phyloP scores from a whole-genome alignment of 1,140 invertebrate genomes.

The Brachionus rotundiformis region DNA sequence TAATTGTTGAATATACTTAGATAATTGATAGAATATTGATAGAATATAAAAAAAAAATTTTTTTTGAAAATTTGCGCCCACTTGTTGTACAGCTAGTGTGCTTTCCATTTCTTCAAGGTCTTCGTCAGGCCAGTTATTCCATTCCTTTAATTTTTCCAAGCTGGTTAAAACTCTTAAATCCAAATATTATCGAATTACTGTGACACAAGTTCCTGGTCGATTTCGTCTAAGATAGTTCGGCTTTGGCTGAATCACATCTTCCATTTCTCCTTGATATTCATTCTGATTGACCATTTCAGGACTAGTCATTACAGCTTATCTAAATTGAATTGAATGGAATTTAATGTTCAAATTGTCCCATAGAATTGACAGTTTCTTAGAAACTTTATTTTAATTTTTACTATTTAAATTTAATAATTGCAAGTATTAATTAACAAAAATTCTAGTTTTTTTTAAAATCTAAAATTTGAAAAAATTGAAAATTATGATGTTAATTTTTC shows the following conservation, averaged over 20 bases:
- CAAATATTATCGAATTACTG: neutral
- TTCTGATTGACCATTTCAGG: conserved; percentile 35
- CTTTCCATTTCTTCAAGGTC: conserved; percentile 99
- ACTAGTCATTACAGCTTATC: conserved; percentile 20
- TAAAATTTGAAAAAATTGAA: too few relatives aligned
- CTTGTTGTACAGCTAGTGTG: conserved; percentile 92
- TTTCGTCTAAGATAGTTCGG: conserved; percentile 51
- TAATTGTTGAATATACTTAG: conserved; percentile 89
- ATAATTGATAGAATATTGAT: neutral
- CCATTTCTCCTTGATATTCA: conserved; percentile 50
- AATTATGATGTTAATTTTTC: too few relatives aligned
- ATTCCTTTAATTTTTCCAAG: conserved; percentile 76
- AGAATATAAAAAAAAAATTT: neutral
- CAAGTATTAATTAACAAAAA: neutral
- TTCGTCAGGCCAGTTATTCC: conserved; percentile 95
- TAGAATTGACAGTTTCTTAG: neutral
- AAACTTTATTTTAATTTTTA: neutral
- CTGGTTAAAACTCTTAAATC: neutral
- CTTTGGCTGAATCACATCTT: conserved; percentile 29
- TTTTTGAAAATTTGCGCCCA: conserved; percentile 52
- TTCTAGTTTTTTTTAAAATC: neutral
- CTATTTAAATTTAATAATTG: neutral
- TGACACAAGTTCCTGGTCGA: neutral
- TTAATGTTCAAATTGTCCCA: neutral
- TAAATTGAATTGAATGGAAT: conserved; percentile 6